A percentile compares a stretch with the other conserved stretches of the same genome.
Conservation (phyloP, 2,888 invertebrate species). For the Drosophila differens region DNA sequence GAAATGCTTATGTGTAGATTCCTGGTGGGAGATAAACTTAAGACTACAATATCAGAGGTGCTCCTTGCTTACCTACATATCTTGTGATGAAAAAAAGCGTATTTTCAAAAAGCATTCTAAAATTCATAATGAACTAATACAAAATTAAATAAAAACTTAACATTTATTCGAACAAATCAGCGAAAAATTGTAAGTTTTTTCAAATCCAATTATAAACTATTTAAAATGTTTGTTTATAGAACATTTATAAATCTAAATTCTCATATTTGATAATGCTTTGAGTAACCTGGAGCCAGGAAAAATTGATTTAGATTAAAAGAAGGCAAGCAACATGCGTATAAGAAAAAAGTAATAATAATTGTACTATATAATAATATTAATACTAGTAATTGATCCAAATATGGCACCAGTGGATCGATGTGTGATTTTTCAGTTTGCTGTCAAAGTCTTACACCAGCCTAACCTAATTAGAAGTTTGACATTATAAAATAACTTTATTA, state of each 20-base stretch:
- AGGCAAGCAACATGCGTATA: not conserved
- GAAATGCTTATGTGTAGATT: not conserved
- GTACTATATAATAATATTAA: not conserved
- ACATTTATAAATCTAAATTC: not conserved
- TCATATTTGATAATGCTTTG: not conserved
- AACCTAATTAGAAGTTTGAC: not conserved
- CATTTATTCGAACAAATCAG: not conserved
- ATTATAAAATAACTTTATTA: not conserved
- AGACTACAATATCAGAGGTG: too few species aligned
- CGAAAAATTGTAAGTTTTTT: not conserved
- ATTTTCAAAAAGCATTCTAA: not conserved
- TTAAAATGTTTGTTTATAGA: not conserved
- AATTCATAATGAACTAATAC: not conserved
- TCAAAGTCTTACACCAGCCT: too few species aligned
- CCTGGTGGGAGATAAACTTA: not conserved
- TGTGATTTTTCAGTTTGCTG: not conserved
- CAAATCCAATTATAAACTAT: not conserved
- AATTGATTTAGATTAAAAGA: not conserved
- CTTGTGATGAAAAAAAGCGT: too few species aligned
- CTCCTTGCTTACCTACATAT: too few species aligned
- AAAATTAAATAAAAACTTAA: too few species aligned
- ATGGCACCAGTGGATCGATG: not conserved
- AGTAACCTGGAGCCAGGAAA: too few species aligned
- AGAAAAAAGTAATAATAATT: not conserved
- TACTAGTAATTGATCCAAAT: not conserved